Percentiles rank a stretch among this genome's conserved stretches.
These are phyloP conservation scores for Umimayanthus kanabou DNA, from an alignment of 92 coral and sea anemone genomes.

Conservation along the genomic window DNA sequence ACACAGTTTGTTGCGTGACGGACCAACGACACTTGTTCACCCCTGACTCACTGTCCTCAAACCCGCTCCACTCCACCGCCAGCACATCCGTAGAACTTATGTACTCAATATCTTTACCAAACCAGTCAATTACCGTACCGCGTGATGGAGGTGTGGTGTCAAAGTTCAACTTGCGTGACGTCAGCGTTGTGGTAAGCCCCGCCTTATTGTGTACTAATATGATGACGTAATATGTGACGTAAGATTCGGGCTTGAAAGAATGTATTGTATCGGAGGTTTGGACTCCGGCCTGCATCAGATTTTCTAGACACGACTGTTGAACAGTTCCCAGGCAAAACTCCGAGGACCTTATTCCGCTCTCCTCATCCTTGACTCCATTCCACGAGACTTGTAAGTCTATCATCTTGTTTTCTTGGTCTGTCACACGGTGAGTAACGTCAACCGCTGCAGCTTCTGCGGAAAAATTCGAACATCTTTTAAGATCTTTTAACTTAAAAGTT, in stretches of 20 bases:
- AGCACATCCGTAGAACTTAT: slow-evolving; percentile 61
- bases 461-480: slow-evolving; percentile 24
- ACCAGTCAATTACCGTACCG: slow-evolving; percentile 84
- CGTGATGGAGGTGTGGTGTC: slow-evolving; percentile 28
- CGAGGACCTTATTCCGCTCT: slow-evolving; percentile 56
- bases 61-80: slow-evolving; percentile 74
- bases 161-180: slow-evolving; percentile 41
- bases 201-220: slow-evolving; percentile 10
- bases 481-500: too few species aligned
- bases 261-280: slow-evolving; percentile 31
- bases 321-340: slow-evolving; percentile 82
- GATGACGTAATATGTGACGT: slow-evolving; percentile 28
- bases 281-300: slow-evolving; percentile 25
- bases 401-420: slow-evolving; percentile 56
- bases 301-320: slow-evolving; percentile 43
- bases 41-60: slow-evolving; percentile 81
- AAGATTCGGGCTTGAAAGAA: slow-evolving; percentile 13
- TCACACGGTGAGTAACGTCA: slow-evolving; percentile 60
- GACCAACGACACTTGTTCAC: slow-evolving; percentile 74
- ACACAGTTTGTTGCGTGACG: slow-evolving; percentile 73
- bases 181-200: slow-evolving; percentile 17
- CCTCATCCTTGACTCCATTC: slow-evolving; percentile 54
- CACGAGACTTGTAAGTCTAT: slow-evolving; percentile 63
- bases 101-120: slow-evolving; percentile 67
- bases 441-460: slow-evolving; percentile 46